Evolutionary conservation across 2,888 invertebrate species (phyloP).

Genomic region (Dolichopus griseipennis): DNA sequence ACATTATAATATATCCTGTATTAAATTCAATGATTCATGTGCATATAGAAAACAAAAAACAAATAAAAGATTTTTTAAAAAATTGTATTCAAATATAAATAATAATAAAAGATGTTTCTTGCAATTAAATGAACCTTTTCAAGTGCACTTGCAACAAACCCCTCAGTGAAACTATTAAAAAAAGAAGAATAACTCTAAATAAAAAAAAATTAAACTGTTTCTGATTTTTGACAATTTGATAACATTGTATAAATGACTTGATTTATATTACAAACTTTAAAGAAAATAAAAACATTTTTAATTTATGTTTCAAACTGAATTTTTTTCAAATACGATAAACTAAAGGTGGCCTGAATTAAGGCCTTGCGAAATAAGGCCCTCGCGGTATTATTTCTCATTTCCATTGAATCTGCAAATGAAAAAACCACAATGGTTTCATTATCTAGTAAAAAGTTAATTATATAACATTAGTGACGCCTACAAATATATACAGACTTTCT

Average conservation of each 20-base stretch:
- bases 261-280: too few species aligned
- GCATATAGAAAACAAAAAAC: neutral
- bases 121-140: constrained; percentile 11
- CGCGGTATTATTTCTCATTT: too few species aligned
- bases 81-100: neutral
- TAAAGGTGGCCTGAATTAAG: too few species aligned
- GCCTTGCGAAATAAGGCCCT: too few species aligned
- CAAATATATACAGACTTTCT: too few species aligned
- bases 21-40: neutral
- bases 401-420: too few species aligned
- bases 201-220: neutral
- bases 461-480: too few species aligned
- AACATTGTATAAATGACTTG: neutral
- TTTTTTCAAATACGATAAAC: too few species aligned
- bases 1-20: neutral
- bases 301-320: too few species aligned
- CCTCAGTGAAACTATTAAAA: neutral
- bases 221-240: neutral
- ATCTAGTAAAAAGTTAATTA: too few species aligned
- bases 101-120: neutral
- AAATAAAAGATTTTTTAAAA: neutral
- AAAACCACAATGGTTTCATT: too few species aligned
- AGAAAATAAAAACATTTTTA: too few species aligned
- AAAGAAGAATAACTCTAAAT: neutral
- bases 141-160: constrained; percentile 12